These are phyloP conservation scores for Euwallacea fornicatus DNA, from an alignment of 1,140 invertebrate genomes.

Conservation along the genomic window DNA sequence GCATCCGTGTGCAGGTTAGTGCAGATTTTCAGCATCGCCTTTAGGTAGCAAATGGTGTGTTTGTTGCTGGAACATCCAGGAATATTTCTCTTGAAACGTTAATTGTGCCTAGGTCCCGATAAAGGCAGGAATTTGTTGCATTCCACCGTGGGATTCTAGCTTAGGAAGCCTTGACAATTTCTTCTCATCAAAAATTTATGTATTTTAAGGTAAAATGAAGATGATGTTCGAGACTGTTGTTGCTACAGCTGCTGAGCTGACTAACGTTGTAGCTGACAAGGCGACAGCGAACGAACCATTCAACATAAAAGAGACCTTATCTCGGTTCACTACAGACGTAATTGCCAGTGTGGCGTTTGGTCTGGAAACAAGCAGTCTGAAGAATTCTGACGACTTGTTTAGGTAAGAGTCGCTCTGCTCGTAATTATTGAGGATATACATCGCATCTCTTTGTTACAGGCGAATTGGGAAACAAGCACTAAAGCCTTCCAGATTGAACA, in stretches of 20 bases:
- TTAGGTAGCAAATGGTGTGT: not conserved
- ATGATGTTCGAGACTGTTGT: conserved; percentile 51
- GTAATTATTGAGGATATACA: not conserved
- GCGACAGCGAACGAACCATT: conserved; percentile 44
- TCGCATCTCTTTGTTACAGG: conserved; percentile 11
- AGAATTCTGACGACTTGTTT: conserved; percentile 54
- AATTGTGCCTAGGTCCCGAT: too few relatives aligned
- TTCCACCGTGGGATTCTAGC: too few relatives aligned
- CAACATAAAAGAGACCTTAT: conserved; percentile 57
- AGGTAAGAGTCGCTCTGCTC: conserved; percentile 49
- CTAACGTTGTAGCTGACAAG: conserved; percentile 50
- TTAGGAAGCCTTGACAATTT: not conserved
- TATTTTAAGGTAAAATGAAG: conserved; percentile 49
- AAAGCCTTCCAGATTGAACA: not conserved
- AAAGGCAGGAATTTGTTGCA: too few relatives aligned
- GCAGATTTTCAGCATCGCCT: too few relatives aligned
- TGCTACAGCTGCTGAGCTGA: conserved; percentile 43
- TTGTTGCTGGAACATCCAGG: not conserved
- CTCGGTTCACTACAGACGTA: conserved; percentile 60
- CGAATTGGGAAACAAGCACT: not conserved
- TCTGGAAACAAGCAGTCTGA: conserved; percentile 58
- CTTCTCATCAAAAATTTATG: conserved; percentile 3
- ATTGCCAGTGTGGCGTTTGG: conserved; percentile 64
- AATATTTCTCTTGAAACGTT: too few relatives aligned
- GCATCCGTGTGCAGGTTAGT: not conserved